Evolutionary conservation across 2,113 vertebrate species (phyloP).

Genomic region (Parotia lawesii): DNA sequence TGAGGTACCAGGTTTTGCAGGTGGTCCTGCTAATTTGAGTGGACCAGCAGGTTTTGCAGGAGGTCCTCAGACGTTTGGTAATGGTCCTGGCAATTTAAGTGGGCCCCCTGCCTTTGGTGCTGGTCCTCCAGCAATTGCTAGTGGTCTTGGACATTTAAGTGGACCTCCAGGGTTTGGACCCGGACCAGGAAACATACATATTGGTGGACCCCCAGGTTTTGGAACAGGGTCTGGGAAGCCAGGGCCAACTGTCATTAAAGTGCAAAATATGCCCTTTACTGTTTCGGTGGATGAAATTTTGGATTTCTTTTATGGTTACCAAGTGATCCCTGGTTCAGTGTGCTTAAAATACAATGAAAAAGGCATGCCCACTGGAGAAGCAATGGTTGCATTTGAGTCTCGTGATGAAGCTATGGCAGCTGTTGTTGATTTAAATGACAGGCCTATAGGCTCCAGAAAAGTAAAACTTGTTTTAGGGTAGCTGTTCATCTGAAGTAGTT

Average conservation of each 20-base stretch:
- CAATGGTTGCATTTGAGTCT: conserved; percentile 97
- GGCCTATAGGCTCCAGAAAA: conserved; percentile 96
- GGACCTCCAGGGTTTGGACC: conserved; percentile 77
- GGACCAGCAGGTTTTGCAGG: conserved; percentile 80
- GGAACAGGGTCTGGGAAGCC: conserved; percentile 80
- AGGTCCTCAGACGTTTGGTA: conserved; percentile 86
- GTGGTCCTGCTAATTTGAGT: conserved; percentile 76
- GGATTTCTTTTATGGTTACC: conserved; percentile 99
- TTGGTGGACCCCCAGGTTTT: conserved; percentile 82
- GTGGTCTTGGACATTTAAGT: conserved; percentile 78
- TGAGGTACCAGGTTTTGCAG: conserved; percentile 87
- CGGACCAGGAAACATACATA: conserved; percentile 75
- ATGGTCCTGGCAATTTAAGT: conserved; percentile 76
- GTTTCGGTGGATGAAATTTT: conserved; percentile 97
- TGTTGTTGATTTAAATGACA: conserved; percentile 95
- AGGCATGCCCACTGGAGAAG: conserved; percentile 95
- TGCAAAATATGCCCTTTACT: conserved; percentile 98
- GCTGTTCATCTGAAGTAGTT: conserved; percentile 63
- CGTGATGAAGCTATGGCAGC: conserved; percentile 94
- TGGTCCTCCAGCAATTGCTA: conserved; percentile 77
- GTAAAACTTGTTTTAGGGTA: conserved; percentile 95
- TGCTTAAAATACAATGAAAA: conserved; percentile 97
- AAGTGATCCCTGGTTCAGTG: conserved; percentile 93
- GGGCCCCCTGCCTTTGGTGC: conserved; percentile 84
- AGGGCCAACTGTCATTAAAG: conserved; percentile 92